Evolutionary conservation across 2,888 invertebrate genomes (phyloP), one percentile per base, ranked within the genome.

Genomic region (Andrena camellia): DNA sequence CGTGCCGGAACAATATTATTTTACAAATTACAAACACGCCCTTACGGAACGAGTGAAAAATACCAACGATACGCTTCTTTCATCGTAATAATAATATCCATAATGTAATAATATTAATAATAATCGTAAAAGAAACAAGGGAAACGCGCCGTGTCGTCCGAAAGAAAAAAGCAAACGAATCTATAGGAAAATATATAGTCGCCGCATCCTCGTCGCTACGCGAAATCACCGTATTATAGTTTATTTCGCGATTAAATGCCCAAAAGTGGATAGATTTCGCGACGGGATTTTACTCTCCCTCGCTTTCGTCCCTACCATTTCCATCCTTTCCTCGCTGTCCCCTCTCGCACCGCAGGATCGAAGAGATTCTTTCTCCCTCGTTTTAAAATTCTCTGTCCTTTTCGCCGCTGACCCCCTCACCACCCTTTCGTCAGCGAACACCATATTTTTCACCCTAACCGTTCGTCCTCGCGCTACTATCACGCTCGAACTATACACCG

Each of bases 241-340:
- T 70, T 57, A 54, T 33, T 69, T 67, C 57, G 64, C 77, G 52
- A 54, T 63, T 73, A 77, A 90, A 87, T 89, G 88, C 89, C 80
- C 88, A 80, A 57, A 57, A 17, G 76, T 83, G 72, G 73, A 76
- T 81, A 57, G 57, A 64, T 57, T 73, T 69, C 48, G 64, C 73
- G 35, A 82, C 64, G 52, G 33, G 77, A 72, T 70, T 70, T 69
- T 70, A 57, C 57, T 66, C 17, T 82, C 50, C 26, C 52, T 68
- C 42, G 42, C 63, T 57, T 62, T 71, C 42, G 68, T 57, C 5
- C 13, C 29, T 85, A 85, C 31, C 57, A 26, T 48, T 31, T 29
- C 35, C 33, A 29, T 29, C 23, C 29, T 20, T 57, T 10, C 33
- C 35, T 31, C 20, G 8, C 2, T 23, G 29, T 33, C 23, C 48